Base-by-base conservation (phyloP, 1,140 invertebrate species). In the Theocolax elegans region DNA sequence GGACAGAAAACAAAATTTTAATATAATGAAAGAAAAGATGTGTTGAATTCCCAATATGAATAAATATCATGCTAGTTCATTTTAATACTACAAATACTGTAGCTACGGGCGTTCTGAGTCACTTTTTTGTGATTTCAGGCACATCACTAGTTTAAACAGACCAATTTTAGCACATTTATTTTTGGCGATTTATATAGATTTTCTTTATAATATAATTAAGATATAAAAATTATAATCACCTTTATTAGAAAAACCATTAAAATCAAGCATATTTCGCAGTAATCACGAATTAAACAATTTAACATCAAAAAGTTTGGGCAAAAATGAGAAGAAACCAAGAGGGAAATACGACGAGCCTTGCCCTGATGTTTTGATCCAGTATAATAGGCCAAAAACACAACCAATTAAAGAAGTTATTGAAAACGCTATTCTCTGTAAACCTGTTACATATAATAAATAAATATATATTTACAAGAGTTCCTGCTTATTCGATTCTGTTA, bases 91-190 rank as follows among this genome's bases (percentile, higher is more conserved):
- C 35, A 1, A 58, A 3, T 21, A 12, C 6, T 17, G 12, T 58
- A 17, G 54, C 54, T 21, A 17, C 54, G 54, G 54, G 17, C 27
- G 54, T 7, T 58, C 54, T 1, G 54, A 58, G 19, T 35, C 54
- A 9, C 17, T 58, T 10, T 58, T 58, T 40, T 17, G n/a, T 21
- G 54, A 58, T 35, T 15, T 58, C 1, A 35, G 54, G 10, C 54
- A 58, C 21, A 38, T 58, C 15, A 38, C 54, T 6, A n/a, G 4
- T 19, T n/a, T 58, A 17, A 35, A 19, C 38, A 35, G 54, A 23
- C 54, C 54, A 8, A 58, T 58, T 38, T 58, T n/a, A 17, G 29
- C 29, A 21, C 54, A 58, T 17, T 23, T 58, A 21, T 58, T 58
- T 31, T 10, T 58, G 12, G n/a, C 54, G 1, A 35, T 35, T 2